phyloP scores from a whole-genome alignment of 1,140 invertebrate species.

The Heliconius eleuchia region DNA sequence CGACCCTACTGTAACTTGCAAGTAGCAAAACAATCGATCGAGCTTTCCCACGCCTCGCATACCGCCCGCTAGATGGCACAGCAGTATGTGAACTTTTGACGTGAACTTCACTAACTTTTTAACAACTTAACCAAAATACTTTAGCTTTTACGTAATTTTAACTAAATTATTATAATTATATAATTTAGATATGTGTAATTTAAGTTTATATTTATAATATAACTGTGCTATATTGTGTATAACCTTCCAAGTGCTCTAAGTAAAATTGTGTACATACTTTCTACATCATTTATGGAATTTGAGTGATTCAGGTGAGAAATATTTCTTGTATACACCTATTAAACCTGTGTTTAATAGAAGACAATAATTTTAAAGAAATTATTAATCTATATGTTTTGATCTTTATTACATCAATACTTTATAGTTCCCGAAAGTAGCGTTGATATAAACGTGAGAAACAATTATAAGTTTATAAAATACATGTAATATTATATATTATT shows the following conservation, averaged over 20 bases:
- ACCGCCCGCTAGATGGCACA: slow-evolving; percentile 66
- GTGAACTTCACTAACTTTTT: slow-evolving; percentile 76
- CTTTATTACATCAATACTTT: background rate
- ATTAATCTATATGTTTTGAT: background rate
- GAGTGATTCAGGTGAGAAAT: slow-evolving; percentile 41
- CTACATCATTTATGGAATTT: slow-evolving; percentile 39
- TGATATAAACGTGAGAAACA: background rate
- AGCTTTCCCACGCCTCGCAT: slow-evolving; percentile 65
- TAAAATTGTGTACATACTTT: slow-evolving; percentile 33
- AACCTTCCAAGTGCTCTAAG: slow-evolving; percentile 9
- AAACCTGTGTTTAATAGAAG: background rate
- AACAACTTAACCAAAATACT: slow-evolving; percentile 78
- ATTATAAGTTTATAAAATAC: background rate
- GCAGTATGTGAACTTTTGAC: slow-evolving; percentile 75
- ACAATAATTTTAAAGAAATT: background rate
- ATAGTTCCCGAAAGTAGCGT: background rate
- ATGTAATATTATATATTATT: background rate
- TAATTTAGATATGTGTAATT: background rate
- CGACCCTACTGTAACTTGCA: slow-evolving; percentile 43
- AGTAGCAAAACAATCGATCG: slow-evolving; percentile 58
- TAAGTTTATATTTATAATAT: background rate
- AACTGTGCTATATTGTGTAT: background rate
- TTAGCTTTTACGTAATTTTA: slow-evolving; percentile 57
- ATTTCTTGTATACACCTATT: slow-evolving; percentile 31
- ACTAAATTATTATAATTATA: background rate